phyloP scores from a whole-genome alignment of 2,888 invertebrate genomes.

The Formica aserva region DNA sequence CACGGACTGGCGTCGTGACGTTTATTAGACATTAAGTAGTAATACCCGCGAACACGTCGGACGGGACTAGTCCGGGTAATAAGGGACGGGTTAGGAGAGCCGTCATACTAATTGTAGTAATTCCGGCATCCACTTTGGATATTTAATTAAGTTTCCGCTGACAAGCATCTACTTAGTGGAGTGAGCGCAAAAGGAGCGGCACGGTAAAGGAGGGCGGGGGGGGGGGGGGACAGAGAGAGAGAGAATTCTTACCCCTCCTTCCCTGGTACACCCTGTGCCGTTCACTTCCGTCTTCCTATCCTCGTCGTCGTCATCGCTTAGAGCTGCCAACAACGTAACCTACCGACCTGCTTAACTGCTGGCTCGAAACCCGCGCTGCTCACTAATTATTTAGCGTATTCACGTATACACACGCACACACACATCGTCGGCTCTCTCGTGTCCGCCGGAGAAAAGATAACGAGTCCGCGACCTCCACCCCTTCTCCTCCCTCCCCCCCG shows the following conservation, averaged over 20 bases:
- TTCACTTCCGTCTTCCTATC: constrained; percentile 64
- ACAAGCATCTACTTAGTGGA: constrained; percentile 83
- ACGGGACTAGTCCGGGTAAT: constrained; percentile 79
- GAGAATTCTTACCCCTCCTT: constrained; percentile 64
- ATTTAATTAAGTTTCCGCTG: constrained; percentile 86
- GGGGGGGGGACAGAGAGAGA: constrained; percentile 36
- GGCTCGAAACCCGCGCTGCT: constrained; percentile 64
- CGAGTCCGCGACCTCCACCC: background rate
- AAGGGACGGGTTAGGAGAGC: constrained; percentile 78
- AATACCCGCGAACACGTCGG: constrained; percentile 82
- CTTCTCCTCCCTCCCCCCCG: no score
- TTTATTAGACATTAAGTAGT: constrained; percentile 86
- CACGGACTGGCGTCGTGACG: constrained; percentile 79
- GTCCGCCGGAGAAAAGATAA: constrained; percentile 16
- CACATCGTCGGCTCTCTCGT: background rate
- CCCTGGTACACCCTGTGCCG: constrained; percentile 4
- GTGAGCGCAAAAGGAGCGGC: constrained; percentile 55
- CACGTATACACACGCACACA: constrained; percentile 4
- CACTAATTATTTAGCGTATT: constrained; percentile 72
- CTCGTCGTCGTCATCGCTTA: constrained; percentile 67
- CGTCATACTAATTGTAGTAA: constrained; percentile 86
- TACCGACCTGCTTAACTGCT: constrained; percentile 73
- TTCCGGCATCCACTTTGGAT: constrained; percentile 85
- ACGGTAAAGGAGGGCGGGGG: constrained; percentile 21
- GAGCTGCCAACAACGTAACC: constrained; percentile 64